phyloP scores from a whole-genome alignment of 2,113 vertebrate genomes.

The Oryzias javanicus region DNA sequence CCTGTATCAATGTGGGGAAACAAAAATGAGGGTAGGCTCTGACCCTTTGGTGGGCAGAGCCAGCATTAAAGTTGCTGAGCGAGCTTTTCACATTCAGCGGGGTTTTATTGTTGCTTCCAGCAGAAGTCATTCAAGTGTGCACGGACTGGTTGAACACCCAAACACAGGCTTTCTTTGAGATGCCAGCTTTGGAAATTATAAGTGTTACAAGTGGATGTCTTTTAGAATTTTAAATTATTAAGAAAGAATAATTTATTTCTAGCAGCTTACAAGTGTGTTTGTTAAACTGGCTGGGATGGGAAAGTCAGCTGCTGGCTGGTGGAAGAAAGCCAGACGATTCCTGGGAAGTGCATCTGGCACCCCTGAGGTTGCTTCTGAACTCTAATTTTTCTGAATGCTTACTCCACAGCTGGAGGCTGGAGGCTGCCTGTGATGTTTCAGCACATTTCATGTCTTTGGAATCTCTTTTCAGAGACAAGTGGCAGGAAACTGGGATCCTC shows the following conservation, averaged over 20 bases:
- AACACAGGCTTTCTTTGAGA: constrained; percentile 10
- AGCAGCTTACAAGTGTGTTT: neutral
- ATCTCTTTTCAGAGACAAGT: constrained; percentile 20
- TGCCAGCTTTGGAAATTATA: constrained; percentile 11
- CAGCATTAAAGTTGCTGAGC: constrained; percentile 73
- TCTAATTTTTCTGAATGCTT: constrained; percentile 37
- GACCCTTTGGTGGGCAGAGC: constrained; percentile 61
- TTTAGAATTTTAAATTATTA: neutral
- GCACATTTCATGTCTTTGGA: constrained; percentile 31
- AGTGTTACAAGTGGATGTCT: neutral
- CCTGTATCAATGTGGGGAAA: constrained; percentile 61
- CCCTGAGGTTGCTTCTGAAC: constrained; percentile 27
- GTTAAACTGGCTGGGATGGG: constrained; percentile 11
- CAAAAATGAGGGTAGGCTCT: constrained; percentile 62
- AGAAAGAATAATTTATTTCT: neutral
- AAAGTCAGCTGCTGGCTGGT: constrained; percentile 23
- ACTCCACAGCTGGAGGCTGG: constrained; percentile 31
- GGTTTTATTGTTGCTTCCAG: constrained; percentile 61
- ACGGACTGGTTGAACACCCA: neutral
- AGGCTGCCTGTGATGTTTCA: constrained; percentile 27
- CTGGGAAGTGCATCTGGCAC: constrained; percentile 42
- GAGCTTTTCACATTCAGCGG: constrained; percentile 60
- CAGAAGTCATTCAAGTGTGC: constrained; percentile 34
- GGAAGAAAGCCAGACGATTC: constrained; percentile 22
- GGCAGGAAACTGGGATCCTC: constrained; percentile 27